phyloP scores from a whole-genome alignment of 2,888 invertebrate genomes.

The Oasisia sp. region DNA sequence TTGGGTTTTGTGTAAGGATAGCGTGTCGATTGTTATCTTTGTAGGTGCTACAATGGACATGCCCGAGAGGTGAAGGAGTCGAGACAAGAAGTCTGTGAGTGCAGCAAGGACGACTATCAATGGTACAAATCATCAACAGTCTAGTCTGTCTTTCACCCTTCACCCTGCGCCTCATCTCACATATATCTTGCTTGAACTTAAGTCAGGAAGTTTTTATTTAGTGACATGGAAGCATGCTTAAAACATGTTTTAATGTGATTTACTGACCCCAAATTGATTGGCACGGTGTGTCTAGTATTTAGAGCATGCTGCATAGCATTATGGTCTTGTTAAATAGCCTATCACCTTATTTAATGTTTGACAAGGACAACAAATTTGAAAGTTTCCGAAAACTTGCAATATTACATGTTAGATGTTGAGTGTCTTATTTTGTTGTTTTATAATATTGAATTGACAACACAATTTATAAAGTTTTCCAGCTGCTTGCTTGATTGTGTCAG shows the following conservation, averaged over 20 bases:
- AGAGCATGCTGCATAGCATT: too few relatives aligned
- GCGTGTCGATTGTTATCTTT: slow-evolving; percentile 30
- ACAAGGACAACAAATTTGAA: too few relatives aligned
- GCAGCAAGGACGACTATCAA: slow-evolving; percentile 62
- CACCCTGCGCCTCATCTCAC: not conserved
- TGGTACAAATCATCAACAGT: slow-evolving; percentile 52
- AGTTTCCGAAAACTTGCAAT: too few relatives aligned
- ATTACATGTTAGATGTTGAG: not conserved
- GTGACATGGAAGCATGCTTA: too few relatives aligned
- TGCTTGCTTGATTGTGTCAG: not conserved
- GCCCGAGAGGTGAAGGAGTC: slow-evolving; percentile 38
- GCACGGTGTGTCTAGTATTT: too few relatives aligned
- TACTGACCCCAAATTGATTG: too few relatives aligned
- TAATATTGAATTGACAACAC: not conserved
- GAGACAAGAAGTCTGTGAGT: slow-evolving; percentile 48
- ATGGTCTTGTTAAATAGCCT: too few relatives aligned
- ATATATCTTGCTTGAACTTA: too few relatives aligned
- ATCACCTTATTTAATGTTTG: too few relatives aligned
- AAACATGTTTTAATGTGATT: too few relatives aligned
- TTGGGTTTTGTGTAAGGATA: not conserved
- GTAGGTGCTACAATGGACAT: slow-evolving; percentile 62
- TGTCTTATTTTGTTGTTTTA: not conserved
- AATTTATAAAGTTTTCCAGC: not conserved
- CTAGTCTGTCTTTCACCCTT: not conserved
- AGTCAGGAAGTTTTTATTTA: too few relatives aligned